These are phyloP conservation scores for Periplaneta americana DNA, from an alignment of 1,140 invertebrate species.

Conservation along the genomic window DNA sequence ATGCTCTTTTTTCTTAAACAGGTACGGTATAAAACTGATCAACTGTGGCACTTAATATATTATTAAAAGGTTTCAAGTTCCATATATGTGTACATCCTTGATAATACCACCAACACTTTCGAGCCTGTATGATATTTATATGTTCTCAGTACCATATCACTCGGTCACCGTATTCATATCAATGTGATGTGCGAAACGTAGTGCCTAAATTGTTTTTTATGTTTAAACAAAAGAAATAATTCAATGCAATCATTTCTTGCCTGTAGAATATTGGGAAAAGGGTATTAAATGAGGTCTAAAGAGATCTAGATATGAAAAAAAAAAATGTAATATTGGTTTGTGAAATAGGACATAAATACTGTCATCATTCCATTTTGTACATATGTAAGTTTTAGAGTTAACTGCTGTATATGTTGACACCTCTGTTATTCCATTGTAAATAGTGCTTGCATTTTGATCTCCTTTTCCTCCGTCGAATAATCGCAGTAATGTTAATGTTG, in stretches of 20 bases:
- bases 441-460: background rate
- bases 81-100: background rate
- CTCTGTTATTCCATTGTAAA: background rate
- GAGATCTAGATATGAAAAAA: no score
- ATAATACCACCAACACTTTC: no score
- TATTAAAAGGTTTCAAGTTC: background rate
- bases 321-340: background rate
- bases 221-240: background rate
- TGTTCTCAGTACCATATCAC: background rate
- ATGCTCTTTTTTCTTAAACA: background rate
- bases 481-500: background rate
- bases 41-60: background rate
- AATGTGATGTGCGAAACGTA: background rate
- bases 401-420: background rate
- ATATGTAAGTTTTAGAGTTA: background rate
- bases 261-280: background rate
- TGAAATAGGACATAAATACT: background rate
- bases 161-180: background rate
- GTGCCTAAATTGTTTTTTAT: background rate
- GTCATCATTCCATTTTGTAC: background rate
- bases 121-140: background rate
- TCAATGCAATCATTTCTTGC: background rate
- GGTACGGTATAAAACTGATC: background rate
- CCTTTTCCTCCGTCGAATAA: background rate
- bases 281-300: background rate